A percentile compares a stretch with the other conserved stretches of the same genome.
phyloP scores from a whole-genome alignment of 2,888 invertebrate genomes.

The Drosophila macrospina region DNA sequence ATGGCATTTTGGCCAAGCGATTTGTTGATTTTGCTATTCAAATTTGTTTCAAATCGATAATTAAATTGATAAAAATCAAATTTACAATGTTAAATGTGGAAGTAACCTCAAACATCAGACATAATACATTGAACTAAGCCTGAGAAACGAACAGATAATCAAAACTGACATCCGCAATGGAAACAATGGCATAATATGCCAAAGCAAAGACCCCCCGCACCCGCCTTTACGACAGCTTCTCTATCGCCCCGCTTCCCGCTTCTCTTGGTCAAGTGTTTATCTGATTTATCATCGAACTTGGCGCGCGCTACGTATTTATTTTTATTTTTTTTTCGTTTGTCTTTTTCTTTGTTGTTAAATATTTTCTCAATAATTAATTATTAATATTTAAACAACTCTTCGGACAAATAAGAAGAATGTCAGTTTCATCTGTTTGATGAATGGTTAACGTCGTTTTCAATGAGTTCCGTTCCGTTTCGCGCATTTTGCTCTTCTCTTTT shows the following conservation, averaged over 20 bases:
- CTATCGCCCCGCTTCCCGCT: conserved; percentile 28
- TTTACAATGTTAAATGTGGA: conserved; percentile 35
- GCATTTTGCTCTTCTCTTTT: conserved; percentile 10
- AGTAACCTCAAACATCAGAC: conserved; percentile 24
- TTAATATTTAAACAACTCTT: conserved; percentile 73
- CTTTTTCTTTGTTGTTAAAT: conserved; percentile 54
- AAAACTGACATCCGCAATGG: conserved; percentile 74
- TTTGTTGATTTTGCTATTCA: conserved; percentile 36
- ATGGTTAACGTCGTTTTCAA: conserved; percentile 60
- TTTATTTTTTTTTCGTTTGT: conserved; percentile 22
- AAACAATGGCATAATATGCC: conserved; percentile 58
- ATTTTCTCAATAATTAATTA: conserved; percentile 76
- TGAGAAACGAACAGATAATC: conserved; percentile 53
- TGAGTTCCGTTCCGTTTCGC: conserved; percentile 70
- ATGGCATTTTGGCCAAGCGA: conserved; percentile 17
- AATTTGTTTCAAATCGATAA: conserved; percentile 21
- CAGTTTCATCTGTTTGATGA: conserved; percentile 63
- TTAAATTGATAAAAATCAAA: conserved; percentile 40
- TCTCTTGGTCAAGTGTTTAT: conserved; percentile 25
- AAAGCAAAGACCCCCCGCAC: conserved; percentile 5
- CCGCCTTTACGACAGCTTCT: conserved; percentile 2
- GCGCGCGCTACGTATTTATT: conserved; percentile 54
- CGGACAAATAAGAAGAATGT: conserved; percentile 43
- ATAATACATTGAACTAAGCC: conserved; percentile 18
- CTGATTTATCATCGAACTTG: conserved; percentile 63